Evolutionary conservation across 2,797 vertebrate species (phyloP).

Genomic region (Pangasius sanitwongsei): DNA sequence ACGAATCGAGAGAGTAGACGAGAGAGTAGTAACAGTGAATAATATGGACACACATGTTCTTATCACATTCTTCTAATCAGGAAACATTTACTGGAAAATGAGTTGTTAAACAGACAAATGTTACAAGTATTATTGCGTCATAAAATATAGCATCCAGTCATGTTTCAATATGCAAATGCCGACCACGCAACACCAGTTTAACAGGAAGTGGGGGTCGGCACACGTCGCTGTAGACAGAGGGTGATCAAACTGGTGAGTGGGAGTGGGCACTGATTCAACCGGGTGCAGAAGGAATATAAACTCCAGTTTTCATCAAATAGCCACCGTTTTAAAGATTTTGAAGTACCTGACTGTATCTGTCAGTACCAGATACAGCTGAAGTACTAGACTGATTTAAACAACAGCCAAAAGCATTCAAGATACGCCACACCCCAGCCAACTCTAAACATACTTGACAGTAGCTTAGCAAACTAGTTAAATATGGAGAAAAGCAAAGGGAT

Average conservation of each 20-base stretch:
- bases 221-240: neutral
- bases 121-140: neutral
- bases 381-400: no score
- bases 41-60: neutral
- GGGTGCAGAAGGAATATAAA: neutral
- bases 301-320: neutral
- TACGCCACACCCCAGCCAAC: no score
- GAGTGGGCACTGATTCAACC: neutral
- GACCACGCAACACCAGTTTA: no score
- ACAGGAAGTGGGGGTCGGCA: neutral
- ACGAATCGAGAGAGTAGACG: neutral
- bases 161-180: neutral
- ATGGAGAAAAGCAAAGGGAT: no score
- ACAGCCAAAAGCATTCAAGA: no score
- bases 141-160: neutral
- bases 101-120: neutral
- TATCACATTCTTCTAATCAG: no score
- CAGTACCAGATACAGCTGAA: no score
- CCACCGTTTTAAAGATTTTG: neutral
- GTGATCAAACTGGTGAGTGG: neutral
- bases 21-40: no score
- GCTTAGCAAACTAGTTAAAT: no score
- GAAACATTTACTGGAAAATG: neutral
- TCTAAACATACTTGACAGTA: no score
- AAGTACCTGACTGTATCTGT: no score